Conservation (phyloP, 2,888 invertebrate species). For the Pollenia labialis region DNA sequence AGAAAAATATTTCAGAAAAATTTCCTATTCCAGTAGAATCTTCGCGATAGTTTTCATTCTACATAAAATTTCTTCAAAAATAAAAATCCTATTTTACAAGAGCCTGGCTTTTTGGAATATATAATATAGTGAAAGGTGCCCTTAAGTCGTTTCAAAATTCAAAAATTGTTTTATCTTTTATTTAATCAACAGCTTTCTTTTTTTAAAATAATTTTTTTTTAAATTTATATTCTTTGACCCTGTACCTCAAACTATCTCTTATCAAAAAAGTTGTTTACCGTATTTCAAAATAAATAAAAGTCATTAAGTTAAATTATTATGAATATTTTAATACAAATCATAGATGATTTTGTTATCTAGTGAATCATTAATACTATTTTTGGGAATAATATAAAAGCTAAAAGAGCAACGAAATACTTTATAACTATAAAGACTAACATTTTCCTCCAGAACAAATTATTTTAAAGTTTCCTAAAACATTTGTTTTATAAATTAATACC, state of each 20-base stretch:
- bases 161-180: background rate
- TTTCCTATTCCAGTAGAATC: too few relatives aligned
- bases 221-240: background rate
- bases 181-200: background rate
- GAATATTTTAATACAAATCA: slow-evolving; percentile 6
- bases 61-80: too few relatives aligned
- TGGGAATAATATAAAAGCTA: background rate
- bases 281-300: slow-evolving; percentile 11
- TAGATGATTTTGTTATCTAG: background rate
- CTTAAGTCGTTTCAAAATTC: too few relatives aligned
- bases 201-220: background rate
- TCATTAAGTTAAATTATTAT: background rate
- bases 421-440: background rate
- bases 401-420: too few relatives aligned
- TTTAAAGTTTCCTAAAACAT: background rate
- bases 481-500: background rate
- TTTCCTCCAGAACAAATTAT: background rate
- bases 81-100: too few relatives aligned
- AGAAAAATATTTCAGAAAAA: too few relatives aligned
- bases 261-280: slow-evolving; percentile 17
- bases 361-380: slow-evolving; percentile 17
- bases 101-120: too few relatives aligned
- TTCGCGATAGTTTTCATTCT: too few relatives aligned
- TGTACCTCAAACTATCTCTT: background rate
- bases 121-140: too few relatives aligned